Evolutionary conservation across 2,888 invertebrate species (phyloP).

Genomic region (Meliscaeva auricollis): DNA sequence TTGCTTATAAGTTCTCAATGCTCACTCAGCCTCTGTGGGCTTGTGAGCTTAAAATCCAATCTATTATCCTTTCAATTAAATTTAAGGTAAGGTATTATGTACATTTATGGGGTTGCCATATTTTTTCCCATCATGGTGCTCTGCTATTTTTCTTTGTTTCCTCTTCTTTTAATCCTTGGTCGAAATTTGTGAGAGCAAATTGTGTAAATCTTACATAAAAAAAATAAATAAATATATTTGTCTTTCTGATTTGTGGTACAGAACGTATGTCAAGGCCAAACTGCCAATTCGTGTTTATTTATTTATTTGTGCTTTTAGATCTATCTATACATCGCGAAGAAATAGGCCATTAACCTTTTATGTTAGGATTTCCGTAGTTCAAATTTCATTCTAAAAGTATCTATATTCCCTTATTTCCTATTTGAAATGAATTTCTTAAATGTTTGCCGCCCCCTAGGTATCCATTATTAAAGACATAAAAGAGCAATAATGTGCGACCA

Average conservation of each 20-base stretch:
- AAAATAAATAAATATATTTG: not conserved
- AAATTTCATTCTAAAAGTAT: not conserved
- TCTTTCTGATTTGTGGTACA: not conserved
- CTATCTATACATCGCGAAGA: not conserved
- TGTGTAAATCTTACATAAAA: constrained; percentile 15
- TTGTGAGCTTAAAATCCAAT: constrained; percentile 39
- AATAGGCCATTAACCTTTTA: not conserved
- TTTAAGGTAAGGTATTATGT: not conserved
- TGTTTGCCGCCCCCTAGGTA: not conserved
- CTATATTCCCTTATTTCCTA: not conserved
- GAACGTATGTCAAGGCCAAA: too few species aligned
- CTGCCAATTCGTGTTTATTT: too few species aligned
- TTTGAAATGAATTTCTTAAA: constrained; percentile 10
- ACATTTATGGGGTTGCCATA: not conserved
- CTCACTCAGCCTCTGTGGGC: constrained; percentile 7
- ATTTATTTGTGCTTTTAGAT: too few species aligned
- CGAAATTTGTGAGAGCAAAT: constrained; percentile 14
- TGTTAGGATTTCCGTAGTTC: not conserved
- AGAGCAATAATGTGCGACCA: constrained; percentile 4
- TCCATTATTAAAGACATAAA: not conserved
- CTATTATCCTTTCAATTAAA: constrained; percentile 56
- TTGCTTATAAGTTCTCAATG: not conserved
- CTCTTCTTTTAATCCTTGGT: constrained; percentile 11
- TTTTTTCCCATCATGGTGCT: not conserved
- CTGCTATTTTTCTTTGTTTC: not conserved